Evolutionary conservation across 2,113 vertebrate species (phyloP), one percentile per base, ranked within the genome.

Genomic region (Callochromis pleurospilus): DNA sequence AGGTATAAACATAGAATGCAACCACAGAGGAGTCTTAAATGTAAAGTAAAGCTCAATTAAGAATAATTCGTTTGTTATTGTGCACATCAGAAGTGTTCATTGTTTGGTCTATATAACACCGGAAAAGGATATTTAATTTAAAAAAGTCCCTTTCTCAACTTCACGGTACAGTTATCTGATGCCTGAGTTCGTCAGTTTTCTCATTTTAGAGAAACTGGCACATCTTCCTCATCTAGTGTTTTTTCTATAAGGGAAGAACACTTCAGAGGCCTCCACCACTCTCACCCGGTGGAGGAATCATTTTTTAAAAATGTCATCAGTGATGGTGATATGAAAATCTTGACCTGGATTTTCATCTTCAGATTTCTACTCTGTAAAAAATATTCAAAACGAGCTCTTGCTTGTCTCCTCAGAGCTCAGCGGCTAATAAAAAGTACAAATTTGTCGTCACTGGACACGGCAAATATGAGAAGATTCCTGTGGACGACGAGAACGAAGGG

Each of bases 401-500:
- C 31, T 65, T 65, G 9, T 77, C 45, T 90, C 55, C 36, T 90
- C 87, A 99, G 98, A 90, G 90, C 13, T 68, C 93, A 60, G 81
- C 96, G 2, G 94, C 96, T 82, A 95, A 96, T 82, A 98, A 98
- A 94, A 98, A 94, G 90, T 99, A 97, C 87, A 99, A 97, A 85
- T 99, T 98, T 86, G 96, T 99, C 90, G 94, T 98, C 79, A 97
- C 97, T 0, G 98, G 98, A 56, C 99, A 99, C 1, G 99, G 99
- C 19, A 98, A 98, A 89, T 99, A 99, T 9, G 97, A 99, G 95
- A 99, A 98, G 91, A 97, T 98, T 79, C 88, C 96, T 1, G 80
- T 96, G 91, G 96, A 97, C 0, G 95, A 97, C 31, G 90, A 93
- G 86, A 40, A 93, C 29, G 91, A 84, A 81, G 93, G 29, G 80